These are phyloP conservation scores for Chrysomallon squamiferum DNA, from an alignment of 1,140 invertebrate genomes.

Conservation along the genomic window DNA sequence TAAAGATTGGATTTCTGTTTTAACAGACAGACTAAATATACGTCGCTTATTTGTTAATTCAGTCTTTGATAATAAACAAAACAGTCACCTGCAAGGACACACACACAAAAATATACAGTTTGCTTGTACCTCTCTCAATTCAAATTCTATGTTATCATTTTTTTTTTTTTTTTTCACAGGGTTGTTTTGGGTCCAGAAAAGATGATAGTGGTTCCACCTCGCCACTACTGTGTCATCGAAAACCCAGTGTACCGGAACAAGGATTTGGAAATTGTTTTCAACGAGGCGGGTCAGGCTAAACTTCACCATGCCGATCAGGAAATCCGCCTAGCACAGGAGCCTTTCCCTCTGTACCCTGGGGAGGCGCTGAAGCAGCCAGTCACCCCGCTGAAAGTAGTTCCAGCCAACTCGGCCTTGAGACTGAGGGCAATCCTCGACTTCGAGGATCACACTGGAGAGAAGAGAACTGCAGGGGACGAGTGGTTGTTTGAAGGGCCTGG, in stretches of 20 bases:
- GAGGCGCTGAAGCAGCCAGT: slow-evolving; percentile 64
- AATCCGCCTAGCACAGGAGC: slow-evolving; percentile 66
- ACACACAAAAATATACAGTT: too few species aligned
- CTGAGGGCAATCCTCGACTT: slow-evolving; percentile 63
- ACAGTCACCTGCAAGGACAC: too few species aligned
- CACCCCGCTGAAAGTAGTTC: slow-evolving; percentile 63
- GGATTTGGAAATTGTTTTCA: slow-evolving; percentile 56
- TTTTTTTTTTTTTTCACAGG: too few species aligned
- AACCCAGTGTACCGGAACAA: slow-evolving; percentile 64
- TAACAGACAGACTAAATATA: too few species aligned
- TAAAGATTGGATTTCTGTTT: too few species aligned
- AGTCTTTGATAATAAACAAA: too few species aligned
- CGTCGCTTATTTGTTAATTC: too few species aligned
- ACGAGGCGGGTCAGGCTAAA: slow-evolving; percentile 62
- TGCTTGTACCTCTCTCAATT: too few species aligned
- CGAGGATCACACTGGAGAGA: slow-evolving; percentile 58
- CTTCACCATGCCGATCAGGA: slow-evolving; percentile 66
- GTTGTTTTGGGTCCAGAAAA: slow-evolving; percentile 62
- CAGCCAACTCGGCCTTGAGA: slow-evolving; percentile 63
- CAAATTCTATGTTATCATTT: too few species aligned
- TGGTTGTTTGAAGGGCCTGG: slow-evolving; percentile 68
- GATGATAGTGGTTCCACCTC: slow-evolving; percentile 68
- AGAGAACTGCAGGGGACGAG: slow-evolving; percentile 65
- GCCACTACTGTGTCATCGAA: slow-evolving; percentile 66
- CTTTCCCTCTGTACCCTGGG: slow-evolving; percentile 68